Conservation (phyloP, 2,888 invertebrate species). For the Eugnorisma glareosa region DNA sequence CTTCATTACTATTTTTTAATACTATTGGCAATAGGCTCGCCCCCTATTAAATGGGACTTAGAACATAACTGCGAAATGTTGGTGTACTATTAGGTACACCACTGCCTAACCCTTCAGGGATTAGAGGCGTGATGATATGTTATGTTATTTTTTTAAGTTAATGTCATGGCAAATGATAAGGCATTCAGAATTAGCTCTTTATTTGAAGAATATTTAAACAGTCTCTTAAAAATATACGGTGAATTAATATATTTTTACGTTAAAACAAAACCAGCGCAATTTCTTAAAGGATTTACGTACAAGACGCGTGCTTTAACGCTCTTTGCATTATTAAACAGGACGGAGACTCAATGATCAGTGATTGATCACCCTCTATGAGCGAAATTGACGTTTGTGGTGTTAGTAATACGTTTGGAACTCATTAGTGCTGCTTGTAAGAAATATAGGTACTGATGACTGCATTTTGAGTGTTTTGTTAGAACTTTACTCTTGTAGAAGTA, state of each 20-base stretch:
- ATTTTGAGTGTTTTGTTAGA: neutral
- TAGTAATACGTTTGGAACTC: neutral
- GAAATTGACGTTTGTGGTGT: slow-evolving; percentile 32
- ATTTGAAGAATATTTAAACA: neutral
- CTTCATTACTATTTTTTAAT: no score
- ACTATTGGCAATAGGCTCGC: no score
- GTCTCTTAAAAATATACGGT: neutral
- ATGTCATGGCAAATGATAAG: no score
- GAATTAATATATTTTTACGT: neutral
- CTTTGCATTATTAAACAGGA: slow-evolving; percentile 32
- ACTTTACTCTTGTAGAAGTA: neutral
- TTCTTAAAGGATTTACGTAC: slow-evolving; percentile 29
- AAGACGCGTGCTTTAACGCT: slow-evolving; percentile 6
- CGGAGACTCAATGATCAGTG: slow-evolving; percentile 35
- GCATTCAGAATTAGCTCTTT: no score
- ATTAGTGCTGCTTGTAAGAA: slow-evolving; percentile 5
- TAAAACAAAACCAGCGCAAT: slow-evolving; percentile 18
- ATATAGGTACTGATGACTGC: neutral
- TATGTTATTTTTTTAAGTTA: no score
- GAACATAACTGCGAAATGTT: no score
- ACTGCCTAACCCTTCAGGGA: no score
- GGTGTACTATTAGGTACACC: no score
- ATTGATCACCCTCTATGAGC: slow-evolving; percentile 44
- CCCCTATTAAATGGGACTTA: no score
- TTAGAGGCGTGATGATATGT: no score